phyloP scores from a whole-genome alignment of 2,113 vertebrate species.

The pig (Sus scrofa) region DNA sequence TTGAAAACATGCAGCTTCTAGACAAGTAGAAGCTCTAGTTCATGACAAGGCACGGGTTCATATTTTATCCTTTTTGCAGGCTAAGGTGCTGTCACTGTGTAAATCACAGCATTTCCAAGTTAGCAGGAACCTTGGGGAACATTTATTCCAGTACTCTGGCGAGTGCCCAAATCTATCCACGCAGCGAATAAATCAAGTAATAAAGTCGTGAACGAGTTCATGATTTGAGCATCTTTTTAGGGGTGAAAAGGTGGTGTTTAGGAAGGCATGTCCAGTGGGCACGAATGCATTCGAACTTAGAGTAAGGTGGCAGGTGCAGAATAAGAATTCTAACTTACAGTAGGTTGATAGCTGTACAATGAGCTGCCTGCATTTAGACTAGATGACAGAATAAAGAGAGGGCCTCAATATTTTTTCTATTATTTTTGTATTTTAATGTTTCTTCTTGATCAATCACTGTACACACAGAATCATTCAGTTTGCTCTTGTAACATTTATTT shows the following conservation, averaged over 20 bases:
- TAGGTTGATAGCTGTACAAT: neutral
- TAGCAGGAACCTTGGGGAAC: neutral
- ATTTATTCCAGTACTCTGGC: fast-evolving
- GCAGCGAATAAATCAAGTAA: too few species aligned
- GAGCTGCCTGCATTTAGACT: neutral
- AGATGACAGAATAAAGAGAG: neutral
- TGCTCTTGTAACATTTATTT: neutral
- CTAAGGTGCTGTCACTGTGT: neutral
- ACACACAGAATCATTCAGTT: neutral
- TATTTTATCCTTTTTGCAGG: neutral
- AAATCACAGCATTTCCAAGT: neutral
- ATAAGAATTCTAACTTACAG: too few species aligned
- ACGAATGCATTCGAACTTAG: too few species aligned
- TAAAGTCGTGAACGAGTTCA: neutral
- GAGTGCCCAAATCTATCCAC: fast-evolving
- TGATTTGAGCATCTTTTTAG: neutral
- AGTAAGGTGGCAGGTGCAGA: neutral
- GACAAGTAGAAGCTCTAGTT: neutral
- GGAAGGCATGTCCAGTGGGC: too few species aligned
- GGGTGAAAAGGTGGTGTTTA: neutral
- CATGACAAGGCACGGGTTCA: neutral
- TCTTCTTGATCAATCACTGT: neutral
- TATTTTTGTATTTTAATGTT: neutral
- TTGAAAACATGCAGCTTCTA: neutral
- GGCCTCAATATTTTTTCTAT: neutral